Percentiles rank a stretch among this genome's conserved stretches.
phyloP scores from a whole-genome alignment of 2,113 vertebrate genomes.

The Malurus cyaneus region DNA sequence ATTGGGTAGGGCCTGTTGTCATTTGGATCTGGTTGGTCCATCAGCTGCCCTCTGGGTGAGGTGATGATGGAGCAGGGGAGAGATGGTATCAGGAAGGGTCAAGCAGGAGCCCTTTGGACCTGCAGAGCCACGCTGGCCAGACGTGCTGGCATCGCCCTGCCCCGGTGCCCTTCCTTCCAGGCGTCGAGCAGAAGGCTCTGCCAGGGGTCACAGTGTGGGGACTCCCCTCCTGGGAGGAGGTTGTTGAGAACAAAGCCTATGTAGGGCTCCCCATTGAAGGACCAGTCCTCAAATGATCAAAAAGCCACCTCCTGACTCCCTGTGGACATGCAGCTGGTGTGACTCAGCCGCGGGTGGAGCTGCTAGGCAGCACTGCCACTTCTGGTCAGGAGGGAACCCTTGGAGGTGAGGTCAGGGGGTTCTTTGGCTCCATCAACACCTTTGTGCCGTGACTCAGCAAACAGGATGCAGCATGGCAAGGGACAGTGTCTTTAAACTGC shows the following conservation, averaged over 20 bases:
- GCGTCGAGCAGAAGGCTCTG: not conserved
- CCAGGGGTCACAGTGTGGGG: not conserved
- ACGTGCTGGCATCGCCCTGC: not conserved
- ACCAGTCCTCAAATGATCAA: not conserved
- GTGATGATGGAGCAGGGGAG: not conserved
- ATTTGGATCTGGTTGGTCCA: not conserved
- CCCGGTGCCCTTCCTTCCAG: conserved; percentile 1
- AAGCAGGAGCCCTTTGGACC: not conserved
- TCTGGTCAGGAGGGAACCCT: not conserved
- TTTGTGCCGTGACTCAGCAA: not conserved
- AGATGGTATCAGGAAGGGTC: not conserved
- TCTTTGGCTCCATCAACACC: not conserved
- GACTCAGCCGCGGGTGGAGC: not conserved
- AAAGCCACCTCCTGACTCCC: not conserved
- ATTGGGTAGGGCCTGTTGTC: not conserved
- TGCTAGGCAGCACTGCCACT: not conserved
- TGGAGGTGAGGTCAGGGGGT: not conserved
- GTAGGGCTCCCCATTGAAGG: not conserved
- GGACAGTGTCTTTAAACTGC: not conserved
- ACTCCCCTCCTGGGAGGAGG: not conserved
- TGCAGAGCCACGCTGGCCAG: fast-evolving
- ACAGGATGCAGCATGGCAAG: not conserved
- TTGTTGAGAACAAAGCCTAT: not conserved
- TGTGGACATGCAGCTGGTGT: not conserved
- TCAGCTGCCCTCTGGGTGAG: not conserved